Percentiles rank a stretch among this genome's conserved stretches.
Conservation (phyloP, 1,140 invertebrate species). For the Macrobrachium rosenbergii region DNA sequence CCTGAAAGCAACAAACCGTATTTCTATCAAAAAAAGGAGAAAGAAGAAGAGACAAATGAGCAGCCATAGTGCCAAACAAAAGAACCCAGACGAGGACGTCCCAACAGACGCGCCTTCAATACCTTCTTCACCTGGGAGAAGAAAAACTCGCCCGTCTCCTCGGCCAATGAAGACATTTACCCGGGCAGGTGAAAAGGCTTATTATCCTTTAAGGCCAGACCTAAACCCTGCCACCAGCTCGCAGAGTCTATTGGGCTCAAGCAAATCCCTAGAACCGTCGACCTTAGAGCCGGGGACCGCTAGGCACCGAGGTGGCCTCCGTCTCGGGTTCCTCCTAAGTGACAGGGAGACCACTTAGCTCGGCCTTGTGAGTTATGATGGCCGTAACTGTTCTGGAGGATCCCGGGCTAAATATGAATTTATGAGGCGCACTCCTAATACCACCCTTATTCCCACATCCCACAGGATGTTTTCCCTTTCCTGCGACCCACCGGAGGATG, state of each 20-base stretch:
- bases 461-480: no score
- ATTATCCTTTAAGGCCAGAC: not conserved
- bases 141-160: not conserved
- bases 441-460: not conserved
- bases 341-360: constrained; percentile 28
- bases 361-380: constrained; percentile 15
- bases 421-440: not conserved
- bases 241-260: not conserved
- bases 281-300: not conserved
- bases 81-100: not conserved
- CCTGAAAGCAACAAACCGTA: no score
- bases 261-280: not conserved
- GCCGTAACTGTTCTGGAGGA: not conserved
- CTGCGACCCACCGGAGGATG: no score
- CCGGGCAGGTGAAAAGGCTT: not conserved
- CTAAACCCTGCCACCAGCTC: not conserved
- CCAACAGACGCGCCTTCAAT: not conserved
- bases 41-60: no score
- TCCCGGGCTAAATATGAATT: not conserved
- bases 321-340: constrained; percentile 19
- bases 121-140: not conserved
- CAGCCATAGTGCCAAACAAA: no score
- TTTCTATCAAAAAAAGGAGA: no score
- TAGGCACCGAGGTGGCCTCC: not conserved
- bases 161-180: constrained; percentile 32